Conservation (phyloP, 2,888 invertebrate species). For the Apamea monoglypha region DNA sequence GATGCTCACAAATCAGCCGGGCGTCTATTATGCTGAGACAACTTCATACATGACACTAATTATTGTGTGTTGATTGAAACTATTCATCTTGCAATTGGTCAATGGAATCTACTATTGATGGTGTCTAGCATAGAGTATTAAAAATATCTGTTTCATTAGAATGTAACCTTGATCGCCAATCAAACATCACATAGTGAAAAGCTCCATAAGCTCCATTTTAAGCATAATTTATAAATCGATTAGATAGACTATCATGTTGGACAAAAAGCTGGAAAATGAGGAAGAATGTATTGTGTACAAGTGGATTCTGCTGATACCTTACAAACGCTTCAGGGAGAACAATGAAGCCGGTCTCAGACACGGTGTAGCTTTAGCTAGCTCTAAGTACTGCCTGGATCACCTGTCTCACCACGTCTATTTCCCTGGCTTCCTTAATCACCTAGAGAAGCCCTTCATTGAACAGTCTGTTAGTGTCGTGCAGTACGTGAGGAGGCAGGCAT, state of each 20-base stretch:
- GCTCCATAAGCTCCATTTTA: no score
- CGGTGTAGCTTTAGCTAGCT: neutral
- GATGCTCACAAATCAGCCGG: slow-evolving; percentile 9
- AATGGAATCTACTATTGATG: neutral
- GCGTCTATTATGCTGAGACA: slow-evolving; percentile 3
- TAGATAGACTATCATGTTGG: neutral
- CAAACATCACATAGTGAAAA: neutral
- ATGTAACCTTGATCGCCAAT: neutral
- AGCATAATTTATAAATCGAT: no score
- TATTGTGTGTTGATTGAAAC: slow-evolving; percentile 7
- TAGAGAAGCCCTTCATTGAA: slow-evolving; percentile 10
- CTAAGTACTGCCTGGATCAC: neutral
- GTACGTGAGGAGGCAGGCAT: slow-evolving; percentile 12
- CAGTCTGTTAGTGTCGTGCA: slow-evolving; percentile 11
- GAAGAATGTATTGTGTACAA: neutral
- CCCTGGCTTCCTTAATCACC: neutral
- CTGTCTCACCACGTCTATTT: neutral
- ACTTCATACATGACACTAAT: slow-evolving; percentile 6
- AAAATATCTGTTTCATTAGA: neutral
- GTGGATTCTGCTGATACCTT: neutral
- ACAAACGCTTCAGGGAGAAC: neutral
- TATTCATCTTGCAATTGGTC: slow-evolving; percentile 1
- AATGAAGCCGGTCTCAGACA: neutral
- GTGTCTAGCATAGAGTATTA: neutral
- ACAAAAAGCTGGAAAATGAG: neutral